These are phyloP conservation scores for Amaurobius ferox DNA, from an alignment of 2,888 invertebrate genomes.

Conservation along the genomic window DNA sequence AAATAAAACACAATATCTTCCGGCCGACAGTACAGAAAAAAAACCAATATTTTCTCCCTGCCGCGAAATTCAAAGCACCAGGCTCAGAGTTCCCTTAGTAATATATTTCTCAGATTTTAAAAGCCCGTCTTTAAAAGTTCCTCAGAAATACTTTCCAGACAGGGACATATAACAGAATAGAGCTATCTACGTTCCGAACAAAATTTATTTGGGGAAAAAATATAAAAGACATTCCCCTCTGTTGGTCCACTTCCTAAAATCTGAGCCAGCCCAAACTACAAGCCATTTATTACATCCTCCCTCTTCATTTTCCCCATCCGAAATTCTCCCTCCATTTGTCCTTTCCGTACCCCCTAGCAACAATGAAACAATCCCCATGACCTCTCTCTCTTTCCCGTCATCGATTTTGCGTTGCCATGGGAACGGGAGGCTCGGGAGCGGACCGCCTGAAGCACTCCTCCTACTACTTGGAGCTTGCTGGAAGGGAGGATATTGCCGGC, in stretches of 20 bases:
- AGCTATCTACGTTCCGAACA: neutral
- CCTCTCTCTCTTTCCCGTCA: slow-evolving; percentile 2
- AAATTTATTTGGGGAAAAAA: slow-evolving; percentile 3
- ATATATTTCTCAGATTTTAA: slow-evolving; percentile 3
- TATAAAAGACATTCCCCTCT: neutral
- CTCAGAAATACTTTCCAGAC: neutral
- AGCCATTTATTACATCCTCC: neutral
- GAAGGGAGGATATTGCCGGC: neutral
- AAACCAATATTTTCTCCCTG: too few species aligned
- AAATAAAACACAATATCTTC: neutral
- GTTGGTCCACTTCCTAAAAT: slow-evolving; percentile 16
- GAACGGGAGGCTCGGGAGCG: slow-evolving; percentile 39
- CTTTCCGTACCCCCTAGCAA: slow-evolving; percentile 25
- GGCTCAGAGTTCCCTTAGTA: neutral
- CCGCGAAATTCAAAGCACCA: too few species aligned
- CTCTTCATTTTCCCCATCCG: neutral
- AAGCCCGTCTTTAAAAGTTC: neutral
- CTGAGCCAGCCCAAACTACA: slow-evolving; percentile 3
- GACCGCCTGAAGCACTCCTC: neutral
- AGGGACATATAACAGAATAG: neutral
- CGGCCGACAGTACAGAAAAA: too few species aligned
- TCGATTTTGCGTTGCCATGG: slow-evolving; percentile 41
- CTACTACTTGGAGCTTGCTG: slow-evolving; percentile 18
- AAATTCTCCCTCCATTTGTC: slow-evolving; percentile 54
- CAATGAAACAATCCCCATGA: slow-evolving; percentile 14